Evolutionary conservation across 2,888 invertebrate genomes (phyloP).

Genomic region (Drosophila tripunctata): DNA sequence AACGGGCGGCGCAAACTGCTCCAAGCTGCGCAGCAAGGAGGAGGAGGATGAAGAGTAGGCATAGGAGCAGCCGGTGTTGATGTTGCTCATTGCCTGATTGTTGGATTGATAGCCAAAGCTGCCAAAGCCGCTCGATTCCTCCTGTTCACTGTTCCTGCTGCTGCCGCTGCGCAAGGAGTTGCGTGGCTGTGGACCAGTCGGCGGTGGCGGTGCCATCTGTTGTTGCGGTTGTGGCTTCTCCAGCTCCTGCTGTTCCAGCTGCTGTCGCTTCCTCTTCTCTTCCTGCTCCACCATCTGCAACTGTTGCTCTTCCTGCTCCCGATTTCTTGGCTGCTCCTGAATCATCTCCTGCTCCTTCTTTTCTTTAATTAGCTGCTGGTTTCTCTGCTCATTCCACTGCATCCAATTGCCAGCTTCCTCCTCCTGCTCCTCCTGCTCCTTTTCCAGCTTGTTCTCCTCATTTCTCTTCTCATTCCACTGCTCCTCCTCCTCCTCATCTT

Average conservation of each 20-base stretch:
- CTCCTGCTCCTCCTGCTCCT: neutral
- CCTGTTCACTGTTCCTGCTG: neutral
- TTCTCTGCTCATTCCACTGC: neutral
- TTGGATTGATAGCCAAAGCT: constrained; percentile 49
- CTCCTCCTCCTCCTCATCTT: too few species aligned
- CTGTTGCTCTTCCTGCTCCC: too few species aligned
- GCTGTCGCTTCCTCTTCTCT: neutral
- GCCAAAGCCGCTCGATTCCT: constrained; percentile 61
- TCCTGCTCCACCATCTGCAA: too few species aligned
- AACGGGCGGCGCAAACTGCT: constrained; percentile 71
- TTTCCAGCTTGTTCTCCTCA: neutral
- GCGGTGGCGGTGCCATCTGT: constrained; percentile 35
- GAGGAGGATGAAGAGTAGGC: too few species aligned
- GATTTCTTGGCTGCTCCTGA: neutral
- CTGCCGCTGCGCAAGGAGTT: constrained; percentile 37
- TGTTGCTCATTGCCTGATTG: constrained; percentile 23
- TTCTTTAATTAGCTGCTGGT: neutral
- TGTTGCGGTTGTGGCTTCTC: neutral
- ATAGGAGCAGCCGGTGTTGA: too few species aligned
- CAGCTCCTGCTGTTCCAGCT: neutral
- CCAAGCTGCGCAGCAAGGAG: constrained; percentile 30
- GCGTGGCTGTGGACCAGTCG: constrained; percentile 56
- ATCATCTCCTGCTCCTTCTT: neutral
- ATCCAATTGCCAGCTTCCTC: too few species aligned
- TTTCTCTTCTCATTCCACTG: too few species aligned